Conservation (phyloP, 1,140 invertebrate species). For the Drosophila obscura region DNA sequence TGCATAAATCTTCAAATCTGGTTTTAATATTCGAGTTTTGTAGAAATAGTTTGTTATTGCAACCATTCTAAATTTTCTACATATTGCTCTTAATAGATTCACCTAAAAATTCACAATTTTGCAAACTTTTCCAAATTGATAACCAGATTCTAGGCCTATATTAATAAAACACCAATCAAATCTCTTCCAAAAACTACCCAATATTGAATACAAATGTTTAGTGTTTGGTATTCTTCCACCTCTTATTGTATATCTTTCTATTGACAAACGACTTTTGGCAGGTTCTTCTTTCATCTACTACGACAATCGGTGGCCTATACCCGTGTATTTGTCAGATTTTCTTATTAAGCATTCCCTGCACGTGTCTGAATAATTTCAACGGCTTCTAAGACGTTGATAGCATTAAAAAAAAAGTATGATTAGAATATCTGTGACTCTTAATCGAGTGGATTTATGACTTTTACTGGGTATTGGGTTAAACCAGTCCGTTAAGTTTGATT, state of each 20-base stretch:
- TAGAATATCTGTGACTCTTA: conserved; percentile 29
- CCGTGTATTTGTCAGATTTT: conserved; percentile 13
- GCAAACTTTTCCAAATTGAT: no score
- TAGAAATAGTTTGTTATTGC: no score
- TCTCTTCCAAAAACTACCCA: no score
- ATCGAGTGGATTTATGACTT: conserved; percentile 53
- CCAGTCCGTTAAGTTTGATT: conserved; percentile 32
- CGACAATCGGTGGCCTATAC: conserved; percentile 15
- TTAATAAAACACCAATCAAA: no score
- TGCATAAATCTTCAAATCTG: background rate
- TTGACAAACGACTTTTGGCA: conserved; percentile 12
- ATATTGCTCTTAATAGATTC: no score
- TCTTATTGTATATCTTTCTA: conserved; percentile 6
- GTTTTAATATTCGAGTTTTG: background rate
- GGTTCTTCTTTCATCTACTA: conserved; percentile 42
- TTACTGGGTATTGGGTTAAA: conserved; percentile 56
- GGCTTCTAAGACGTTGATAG: conserved; percentile 55
- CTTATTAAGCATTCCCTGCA: conserved; percentile 48
- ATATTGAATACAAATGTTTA: background rate
- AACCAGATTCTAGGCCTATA: no score
- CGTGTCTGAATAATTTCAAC: conserved; percentile 64
- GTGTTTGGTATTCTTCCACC: background rate
- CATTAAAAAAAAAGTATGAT: conserved; percentile 54
- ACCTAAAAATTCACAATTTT: no score
- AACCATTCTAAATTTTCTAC: no score